Base-by-base conservation (phyloP, 2,888 invertebrate species). In the Stegana nigrithorax region DNA sequence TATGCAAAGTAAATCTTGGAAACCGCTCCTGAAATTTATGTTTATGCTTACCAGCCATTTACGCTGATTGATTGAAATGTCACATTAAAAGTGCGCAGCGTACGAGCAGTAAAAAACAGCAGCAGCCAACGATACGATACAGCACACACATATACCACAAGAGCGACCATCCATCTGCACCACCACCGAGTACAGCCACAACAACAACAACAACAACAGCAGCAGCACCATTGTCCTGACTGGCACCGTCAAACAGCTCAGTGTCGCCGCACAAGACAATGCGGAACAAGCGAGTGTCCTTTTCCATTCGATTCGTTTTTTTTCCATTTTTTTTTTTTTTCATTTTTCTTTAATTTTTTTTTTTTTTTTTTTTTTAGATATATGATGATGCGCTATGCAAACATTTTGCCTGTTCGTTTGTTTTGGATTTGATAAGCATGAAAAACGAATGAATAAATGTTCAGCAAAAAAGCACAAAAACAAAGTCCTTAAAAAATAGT, bases 21-120 rank as follows among this genome's bases (percentile, higher is more conserved):
- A 21, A 47, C 19, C 23, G 25, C 47, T 47, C 25, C 25, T 23
- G 25, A 47, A 47, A 47, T 23, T 47, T 47, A 47, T 47, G 47
- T 51, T 51, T 14, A 29, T 27, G 29, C 29, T 27, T 8, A 26
- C 23, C 47, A 47, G 10, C 23, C 47, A 47, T 47, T 47, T 47
- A n/a, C 53, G 63, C 73, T 80, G 82, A 83, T 82, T 83, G 81
- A 83, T 82, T 81, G 81, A 81, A 80, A 79, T 80, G 78, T 76
- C 78, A 80, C 78, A 77, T 78, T 81, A 79, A 44, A 14, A 55
- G 17, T 14, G 36, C 6, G 10, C 55, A 58, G 58, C 62, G 59
- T 17, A 53, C 36, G 25, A 14, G 53, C 26, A 44, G 14, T 7
- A 51, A 29, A 23, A 51, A 64, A 69, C 67, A 68, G 66, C 45